Evolutionary conservation across 2,113 vertebrate genomes (phyloP), one percentile per base, ranked within the genome.

Genomic region (Misgurnus mizolepis): DNA sequence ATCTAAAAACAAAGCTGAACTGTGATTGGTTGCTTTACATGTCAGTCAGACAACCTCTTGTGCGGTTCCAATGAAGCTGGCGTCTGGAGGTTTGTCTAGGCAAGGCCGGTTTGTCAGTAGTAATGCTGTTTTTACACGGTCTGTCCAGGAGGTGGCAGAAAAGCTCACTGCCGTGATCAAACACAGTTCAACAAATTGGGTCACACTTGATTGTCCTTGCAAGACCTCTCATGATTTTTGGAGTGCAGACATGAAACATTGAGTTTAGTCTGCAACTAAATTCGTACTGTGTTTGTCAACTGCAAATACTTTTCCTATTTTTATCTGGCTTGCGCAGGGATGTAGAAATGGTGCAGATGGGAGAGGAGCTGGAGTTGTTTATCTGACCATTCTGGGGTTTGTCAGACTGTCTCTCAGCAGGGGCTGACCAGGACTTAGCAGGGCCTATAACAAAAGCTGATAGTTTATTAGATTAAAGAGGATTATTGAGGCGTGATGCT

Each of bases 81-180:
- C 22, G 22, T 22, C 22, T 22, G 22, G 22, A 22, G 22, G 22
- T 22, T 22, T 22, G 22, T 0, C 22, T 22, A 22, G 22, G 22
- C 22, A 22, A 22, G 22, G 22, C 27, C 27, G 27, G 27, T 34
- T 34, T 34, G 27, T 34, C 2, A 34, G 27, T 3, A 34, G 27
- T 34, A 34, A 34, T 34, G 1, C 27, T 34, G 27, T 34, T 34
- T 34, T 39, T 67, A 11, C 53, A 17, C 15, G 5, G 61, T 6
- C 18, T 17, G 14, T 69, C 91, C 91, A 91, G 87, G 39, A 90
- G 91, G 71, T 86, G 90, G 90, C 9, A 86, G 83, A 75, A 88
- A 85, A 88, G 80, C 40, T 15, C n/a, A 27, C 8, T 1, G 12
- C 55, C 41, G n/a, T 72, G 56, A 72, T 72, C 40, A 11, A 76